Base-by-base conservation (phyloP, 2,888 invertebrate species). In the Scelioninae gen. 1 region DNA sequence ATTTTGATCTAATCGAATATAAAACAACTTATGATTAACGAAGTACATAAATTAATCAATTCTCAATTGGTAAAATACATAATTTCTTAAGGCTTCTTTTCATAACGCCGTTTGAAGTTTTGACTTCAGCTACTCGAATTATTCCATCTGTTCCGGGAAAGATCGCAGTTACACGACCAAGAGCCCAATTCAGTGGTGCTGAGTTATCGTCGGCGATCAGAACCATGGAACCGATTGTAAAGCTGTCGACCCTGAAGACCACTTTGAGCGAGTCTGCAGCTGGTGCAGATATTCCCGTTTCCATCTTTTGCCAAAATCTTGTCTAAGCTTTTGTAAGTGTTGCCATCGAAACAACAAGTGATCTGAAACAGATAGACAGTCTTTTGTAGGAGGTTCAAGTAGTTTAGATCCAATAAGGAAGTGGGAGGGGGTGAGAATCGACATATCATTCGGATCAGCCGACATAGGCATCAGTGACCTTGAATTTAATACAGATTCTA, bases 291-390 rank as follows among this genome's bases (percentile, higher is more conserved):
- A 86, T 51, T 86, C 84, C 2, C 29, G 9, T 10, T 55, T 38
- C 83, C 84, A 86, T 11, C 83, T 60, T 13, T 72, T 66, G 82
- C 86, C 84, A 65, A 85, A 86, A 38, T 85, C 62, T 23, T 72
- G 58, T 10, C 74, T 69, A 9, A 84, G 34, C 7, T 56, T 55
- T 16, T 38, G 49, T 1, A 69, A 10, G n/a, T 53, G 45, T 10
- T 56, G 69, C 69, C 34, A 45, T 69, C 43, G 11, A 9, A 40
- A 58, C 13, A 58, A 13, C 5, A 10, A 13, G 40, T 38, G 10
- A 34, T 34, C 40, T 40, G 11, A 11, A 40, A 40, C 11, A 4
- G 3, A 7, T 10, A 40, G 3, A 10, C 11, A 10, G 11, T 11
- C 8, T 11, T 11, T 40, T 40, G 40, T 40, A 40, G 40, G 10